phyloP scores from a whole-genome alignment of 2,888 invertebrate species.

The Drosophila hamatofila region DNA sequence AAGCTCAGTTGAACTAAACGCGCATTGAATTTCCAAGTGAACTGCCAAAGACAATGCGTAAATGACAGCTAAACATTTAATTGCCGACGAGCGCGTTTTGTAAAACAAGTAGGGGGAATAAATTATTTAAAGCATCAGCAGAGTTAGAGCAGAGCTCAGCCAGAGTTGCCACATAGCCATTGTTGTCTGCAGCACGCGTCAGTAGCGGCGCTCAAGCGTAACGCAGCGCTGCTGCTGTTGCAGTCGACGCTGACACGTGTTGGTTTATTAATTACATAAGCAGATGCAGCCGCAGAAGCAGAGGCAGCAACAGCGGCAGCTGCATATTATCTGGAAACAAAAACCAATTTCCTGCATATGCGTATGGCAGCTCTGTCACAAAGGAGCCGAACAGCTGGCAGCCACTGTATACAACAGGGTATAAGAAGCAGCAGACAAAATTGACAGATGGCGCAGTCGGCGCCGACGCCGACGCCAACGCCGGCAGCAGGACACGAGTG shows the following conservation, averaged over 20 bases:
- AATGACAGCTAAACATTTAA: slow-evolving; percentile 45
- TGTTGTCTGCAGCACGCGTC: slow-evolving; percentile 71
- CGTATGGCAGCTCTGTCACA: slow-evolving; percentile 47
- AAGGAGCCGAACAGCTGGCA: slow-evolving; percentile 70
- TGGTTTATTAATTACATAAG: slow-evolving; percentile 79
- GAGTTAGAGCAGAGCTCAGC: neutral
- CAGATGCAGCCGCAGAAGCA: slow-evolving; percentile 27
- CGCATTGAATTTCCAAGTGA: slow-evolving; percentile 48
- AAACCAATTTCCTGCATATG: slow-evolving; percentile 74
- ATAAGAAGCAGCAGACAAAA: slow-evolving; percentile 37
- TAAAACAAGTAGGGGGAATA: slow-evolving; percentile 30
- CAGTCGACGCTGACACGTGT: slow-evolving; percentile 66
- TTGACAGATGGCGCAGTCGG: slow-evolving; percentile 71
- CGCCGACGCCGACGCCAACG: slow-evolving; percentile 43
- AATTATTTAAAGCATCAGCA: slow-evolving; percentile 34
- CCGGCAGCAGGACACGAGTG: slow-evolving; percentile 64
- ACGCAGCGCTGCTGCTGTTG: slow-evolving; percentile 22
- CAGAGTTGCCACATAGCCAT: slow-evolving; percentile 55
- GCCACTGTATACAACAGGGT: slow-evolving; percentile 32
- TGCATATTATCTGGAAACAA: slow-evolving; percentile 55
- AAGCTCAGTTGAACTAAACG: slow-evolving; percentile 45
- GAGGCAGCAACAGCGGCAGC: slow-evolving; percentile 47
- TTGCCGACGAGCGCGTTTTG: slow-evolving; percentile 39
- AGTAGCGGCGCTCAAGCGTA: slow-evolving; percentile 47
- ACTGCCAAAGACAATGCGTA: slow-evolving; percentile 34